Base-by-base conservation (phyloP, 2,888 invertebrate species). In the Athripsodes cinereus region DNA sequence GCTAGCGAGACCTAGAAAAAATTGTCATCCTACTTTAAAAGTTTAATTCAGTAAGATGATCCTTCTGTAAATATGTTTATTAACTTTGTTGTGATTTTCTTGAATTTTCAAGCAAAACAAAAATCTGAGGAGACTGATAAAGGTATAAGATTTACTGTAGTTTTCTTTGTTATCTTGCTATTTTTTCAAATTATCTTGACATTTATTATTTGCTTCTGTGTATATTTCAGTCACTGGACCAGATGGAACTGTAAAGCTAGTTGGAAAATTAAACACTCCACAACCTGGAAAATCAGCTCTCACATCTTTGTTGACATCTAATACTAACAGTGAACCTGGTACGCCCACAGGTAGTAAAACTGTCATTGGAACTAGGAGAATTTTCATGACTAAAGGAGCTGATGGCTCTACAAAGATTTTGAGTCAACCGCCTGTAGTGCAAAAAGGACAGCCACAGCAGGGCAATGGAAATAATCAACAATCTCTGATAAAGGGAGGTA, bases 371-470 rank as follows among this genome's bases (percentile, higher is more conserved):
- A 79, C 82, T 47, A 74, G 85, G 67, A 75, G 84, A 68, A 87
- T 88, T 64, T 84, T 86, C 63, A 88, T 88, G 88, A 86, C 88
- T 0, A 88, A 88, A 74, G 84, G 86, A 22, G 79, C 84, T 1
- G 85, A 86, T 70, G 85, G 86, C 55, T 81, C 84, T 20, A 82
- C 85, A 20, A 73, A 84, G 66, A 82, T 87, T 52, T 80, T 86
- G 61, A 75, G 84, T 75, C 85, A 68, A 75, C 83, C 66, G 70
- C 74, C 65, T n/a, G 79, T 82, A 63, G 69, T 85, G 48, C 78
- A 81, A 1, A 82, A 83, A 68, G 68, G 78, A 0, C 68, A 73
- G 1, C 26, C 49, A 2, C 68, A 71, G 6, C 66, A 73, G 10
- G 75, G 76, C 64, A 62, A 70, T 1, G 63, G 66, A 26, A 68